Evolutionary conservation across 2,888 invertebrate species (phyloP), one percentile per base, ranked within the genome.

Genomic region (Dynastes grantii): DNA sequence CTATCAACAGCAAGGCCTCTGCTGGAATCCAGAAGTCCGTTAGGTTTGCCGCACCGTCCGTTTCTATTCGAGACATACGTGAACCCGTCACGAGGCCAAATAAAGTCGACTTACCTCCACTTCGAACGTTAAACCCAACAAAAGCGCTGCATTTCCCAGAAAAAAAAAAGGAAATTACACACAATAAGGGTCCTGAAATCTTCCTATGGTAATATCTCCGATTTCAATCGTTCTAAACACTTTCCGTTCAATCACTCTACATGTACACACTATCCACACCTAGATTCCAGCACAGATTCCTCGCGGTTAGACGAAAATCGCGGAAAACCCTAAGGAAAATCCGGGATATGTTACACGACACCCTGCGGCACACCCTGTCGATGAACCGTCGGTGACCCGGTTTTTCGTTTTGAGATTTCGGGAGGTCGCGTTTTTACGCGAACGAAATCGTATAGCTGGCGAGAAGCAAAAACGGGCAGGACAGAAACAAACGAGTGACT

Each of bases 231-330:
- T 22, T 3, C 29, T n/a, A 29, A 22, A 45, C 73, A 45, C 40
- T 40, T 40, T 40, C 51, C 13, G 2, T n/a, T 53, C 45, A 6
- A n/a, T 2, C 51, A 53, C 58, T 40, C 1, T 71, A 27, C 58
- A 37, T 22, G 37, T 73, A 58, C 22, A 58, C 16, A 16, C 27
- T 32, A 77, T 81, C 81, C 81, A 80, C 81, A 81, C 81, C 81
- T 81, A 80, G 81, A 82, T 81, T 82, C 82, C 82, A 82, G 77
- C 73, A 73, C 80, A 70, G 55, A 58, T 67, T 65, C 67, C 65
- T 16, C 63, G 40, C 75, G 13, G 61, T 22, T 22, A 22, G 22
- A 22, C 9, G 27, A 27, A 68, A 68, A 53, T 53, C 67, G 67
- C 22, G 22, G 27, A 11, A n/a, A 68, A 51, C 51, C 49, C 11